Evolutionary conservation across 2,888 invertebrate species (phyloP), one percentile per base, ranked within the genome.

Genomic region (Caenorhabditis sp.): DNA sequence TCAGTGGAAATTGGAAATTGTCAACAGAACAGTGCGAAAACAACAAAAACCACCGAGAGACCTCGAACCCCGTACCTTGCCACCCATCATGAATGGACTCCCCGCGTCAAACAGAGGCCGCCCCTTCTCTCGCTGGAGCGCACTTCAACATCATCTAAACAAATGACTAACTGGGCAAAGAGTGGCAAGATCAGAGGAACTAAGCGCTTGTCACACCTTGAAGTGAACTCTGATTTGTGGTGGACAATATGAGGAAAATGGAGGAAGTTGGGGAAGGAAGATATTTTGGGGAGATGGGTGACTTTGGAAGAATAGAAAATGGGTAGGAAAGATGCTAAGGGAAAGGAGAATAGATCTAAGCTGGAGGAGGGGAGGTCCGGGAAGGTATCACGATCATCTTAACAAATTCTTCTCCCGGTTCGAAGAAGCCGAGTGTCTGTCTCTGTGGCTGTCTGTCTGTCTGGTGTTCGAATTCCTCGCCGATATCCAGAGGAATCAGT

Each of bases 151-250:
- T 40, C 40, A 40, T 40, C 40, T 40, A 40, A 40, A 40, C 40
- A 40, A 2, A 40, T 40, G 40, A 40, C 11, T 40, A 13, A 40
- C 13, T 40, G 40, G 6, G 40, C 13, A 40, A 40, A 40, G 40
- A 47, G 18, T 18, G 20, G 47, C 3, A 18, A n/a, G 18, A 47
- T 47, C 47, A 47, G n/a, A n/a, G 47, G 47, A 47, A 47, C 18
- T 18, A 47, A 47, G 5, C 32, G 13, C 8, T 6, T 13, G 3
- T 5, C 40, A 15, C 4, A n/a, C 47, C 5, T 4, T 40, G 40
- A 47, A 47, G 47, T 47, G 47, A 47, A 47, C 47, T 47, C 47
- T 47, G 47, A 47, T 47, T 47, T n/a, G n/a, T n/a, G n/a, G n/a
- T n/a, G 18, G 18, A 47, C 47, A 47, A 47, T 47, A 47, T n/a